These are phyloP conservation scores for Archips crataeganus DNA, from an alignment of 2,888 invertebrate species.

Conservation along the genomic window DNA sequence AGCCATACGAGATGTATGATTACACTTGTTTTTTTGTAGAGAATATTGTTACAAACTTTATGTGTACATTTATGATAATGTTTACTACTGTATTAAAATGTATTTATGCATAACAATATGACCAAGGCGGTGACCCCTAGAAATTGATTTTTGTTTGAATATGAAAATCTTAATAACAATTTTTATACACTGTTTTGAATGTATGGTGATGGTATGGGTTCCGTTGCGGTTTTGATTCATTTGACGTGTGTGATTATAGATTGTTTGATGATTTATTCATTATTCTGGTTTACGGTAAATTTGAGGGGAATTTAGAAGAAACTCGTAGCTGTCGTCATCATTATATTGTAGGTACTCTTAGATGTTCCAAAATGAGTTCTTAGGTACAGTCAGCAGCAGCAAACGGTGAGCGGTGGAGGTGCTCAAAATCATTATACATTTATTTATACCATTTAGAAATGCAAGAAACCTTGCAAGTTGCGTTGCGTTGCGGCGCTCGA, in stretches of 20 bases:
- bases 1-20: slow-evolving; percentile 31
- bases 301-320: neutral
- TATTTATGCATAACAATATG: slow-evolving; percentile 72
- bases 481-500: no score
- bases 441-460: no score
- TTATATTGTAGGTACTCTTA: no score
- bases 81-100: slow-evolving; percentile 63
- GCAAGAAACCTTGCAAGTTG: no score
- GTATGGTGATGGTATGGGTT: slow-evolving; percentile 16
- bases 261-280: slow-evolving; percentile 24
- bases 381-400: no score
- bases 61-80: slow-evolving; percentile 50
- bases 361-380: no score
- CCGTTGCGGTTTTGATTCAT: slow-evolving; percentile 24
- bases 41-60: slow-evolving; percentile 52
- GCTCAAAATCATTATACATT: no score
- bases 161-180: slow-evolving; percentile 3
- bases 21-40: slow-evolving; percentile 41
- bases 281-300: slow-evolving; percentile 28
- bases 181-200: slow-evolving; percentile 37
- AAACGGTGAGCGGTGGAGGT: no score
- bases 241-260: slow-evolving; percentile 16
- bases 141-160: slow-evolving; percentile 66
- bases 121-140: slow-evolving; percentile 66
- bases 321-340: no score